Evolutionary conservation across 1,140 invertebrate genomes (phyloP).

Genomic region (Trachymyrmex cornetzi): DNA sequence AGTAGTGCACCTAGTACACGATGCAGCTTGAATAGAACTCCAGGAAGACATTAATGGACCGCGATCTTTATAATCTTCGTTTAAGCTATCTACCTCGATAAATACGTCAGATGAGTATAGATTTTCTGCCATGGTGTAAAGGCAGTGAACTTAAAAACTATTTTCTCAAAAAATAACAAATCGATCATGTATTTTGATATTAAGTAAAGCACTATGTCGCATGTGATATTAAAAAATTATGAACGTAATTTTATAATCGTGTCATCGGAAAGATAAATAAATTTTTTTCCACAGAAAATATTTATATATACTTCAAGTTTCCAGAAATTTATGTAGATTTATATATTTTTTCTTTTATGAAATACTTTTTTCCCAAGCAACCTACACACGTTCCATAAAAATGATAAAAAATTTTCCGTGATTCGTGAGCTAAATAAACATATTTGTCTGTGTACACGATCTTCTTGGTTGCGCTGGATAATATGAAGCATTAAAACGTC

Average conservation of each 20-base stretch:
- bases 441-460: conserved; percentile 19
- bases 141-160: conserved; percentile 35
- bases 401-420: conserved; percentile 27
- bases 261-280: neutral
- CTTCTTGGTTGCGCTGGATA: conserved; percentile 20
- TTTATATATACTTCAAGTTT: neutral
- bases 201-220: neutral
- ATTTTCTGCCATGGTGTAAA: conserved; percentile 14
- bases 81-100: conserved; percentile 60
- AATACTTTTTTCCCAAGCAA: conserved; percentile 8
- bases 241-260: neutral
- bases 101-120: conserved; percentile 52
- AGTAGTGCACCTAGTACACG: conserved; percentile 60
- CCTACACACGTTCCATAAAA: neutral
- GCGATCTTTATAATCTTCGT: conserved; percentile 59
- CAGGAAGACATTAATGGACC: conserved; percentile 63
- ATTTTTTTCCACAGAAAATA: neutral
- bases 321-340: neutral
- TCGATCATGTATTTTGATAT: conserved; percentile 16
- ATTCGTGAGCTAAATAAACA: conserved; percentile 17
- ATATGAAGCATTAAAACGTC: conserved; percentile 39
- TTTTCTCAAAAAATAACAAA: conserved; percentile 11
- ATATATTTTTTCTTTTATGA: neutral
- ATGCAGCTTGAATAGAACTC: conserved; percentile 49
- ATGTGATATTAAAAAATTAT: conserved; percentile 10